Base-by-base conservation (phyloP, 2,797 vertebrate species). In the Steatocranus sp. region DNA sequence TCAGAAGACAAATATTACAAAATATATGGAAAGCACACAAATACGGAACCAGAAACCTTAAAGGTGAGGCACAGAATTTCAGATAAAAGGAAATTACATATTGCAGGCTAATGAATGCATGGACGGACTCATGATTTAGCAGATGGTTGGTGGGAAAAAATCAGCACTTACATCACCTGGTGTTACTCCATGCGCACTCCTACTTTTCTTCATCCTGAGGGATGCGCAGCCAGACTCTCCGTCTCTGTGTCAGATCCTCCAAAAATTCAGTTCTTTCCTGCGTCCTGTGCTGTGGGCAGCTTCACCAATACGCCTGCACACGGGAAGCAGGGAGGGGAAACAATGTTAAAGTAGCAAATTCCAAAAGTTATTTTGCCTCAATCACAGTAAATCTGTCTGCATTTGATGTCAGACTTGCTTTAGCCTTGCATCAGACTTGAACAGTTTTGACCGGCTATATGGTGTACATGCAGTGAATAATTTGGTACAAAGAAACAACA, bases 121-220 rank as follows among this genome's bases (percentile, higher is more conserved):
- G 63, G 76, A 90, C 3, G 36, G 80, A 83, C 73, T 54, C 27
- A 49, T 5, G 34, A 78, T 73, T 78, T 68, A 83, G 84, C 61
- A 66, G 84, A 83, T 78, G 75, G 79, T 86, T 6, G 70, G 75
- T 20, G 61, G 83, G 75, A 81, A 68, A 68, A 89, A 90, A 90
- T 85, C 85, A 30, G 87, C 83, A 93, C 97, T 97, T 94, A 99
- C 98, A 70, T 98, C 97, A 49, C 96, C 96, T 18, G 97, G 96
- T 7, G 96, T 95, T 83, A 97, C 97, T 6, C 96, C 90, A 91
- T 97, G 97, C 77, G 97, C 97, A 87, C 98, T 99, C 88, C 97
- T 96, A 96, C 98, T 99, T 92, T 99, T 99, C 97, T 97, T 99
- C 98, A 99, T 99, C 81, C 80, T 97, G 73, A 43, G 75, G 46